Conservation (phyloP, 2,113 vertebrate genomes). For the Thermophis baileyi region DNA sequence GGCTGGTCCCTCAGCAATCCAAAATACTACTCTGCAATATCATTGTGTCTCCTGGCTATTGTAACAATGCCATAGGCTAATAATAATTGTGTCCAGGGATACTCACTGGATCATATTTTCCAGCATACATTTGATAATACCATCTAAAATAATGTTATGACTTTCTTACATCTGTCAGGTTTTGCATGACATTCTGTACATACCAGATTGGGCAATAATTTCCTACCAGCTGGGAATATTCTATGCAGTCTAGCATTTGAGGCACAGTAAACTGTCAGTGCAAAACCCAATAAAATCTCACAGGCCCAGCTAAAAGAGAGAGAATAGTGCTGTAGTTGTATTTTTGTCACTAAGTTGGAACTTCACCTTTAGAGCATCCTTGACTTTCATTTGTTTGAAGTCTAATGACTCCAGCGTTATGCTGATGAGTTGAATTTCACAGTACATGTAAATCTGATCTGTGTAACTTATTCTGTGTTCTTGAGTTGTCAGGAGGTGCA, state of each 20-base stretch:
- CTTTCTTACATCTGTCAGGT: background rate
- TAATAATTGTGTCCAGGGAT: background rate
- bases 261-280: background rate
- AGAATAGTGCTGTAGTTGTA: slow-evolving; percentile 1
- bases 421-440: slow-evolving; percentile 33
- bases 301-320: background rate
- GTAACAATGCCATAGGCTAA: background rate
- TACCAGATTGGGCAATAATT: background rate
- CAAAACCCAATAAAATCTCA: background rate
- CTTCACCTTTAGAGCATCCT: slow-evolving; percentile 18
- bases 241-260: background rate
- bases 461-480: slow-evolving; percentile 8
- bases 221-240: background rate
- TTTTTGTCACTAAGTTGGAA: background rate
- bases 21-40: background rate
- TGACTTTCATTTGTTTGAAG: slow-evolving; percentile 23
- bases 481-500: slow-evolving; percentile 1
- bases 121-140: background rate
- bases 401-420: slow-evolving; percentile 15
- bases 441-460: slow-evolving; percentile 31
- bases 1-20: background rate
- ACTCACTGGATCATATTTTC: background rate
- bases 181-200: background rate
- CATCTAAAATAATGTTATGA: background rate
- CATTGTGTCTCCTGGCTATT: background rate